Percentiles rank a stretch among this genome's conserved stretches.
Evolutionary conservation across 2,888 invertebrate species (phyloP).

Genomic region (Capitulum mitella): DNA sequence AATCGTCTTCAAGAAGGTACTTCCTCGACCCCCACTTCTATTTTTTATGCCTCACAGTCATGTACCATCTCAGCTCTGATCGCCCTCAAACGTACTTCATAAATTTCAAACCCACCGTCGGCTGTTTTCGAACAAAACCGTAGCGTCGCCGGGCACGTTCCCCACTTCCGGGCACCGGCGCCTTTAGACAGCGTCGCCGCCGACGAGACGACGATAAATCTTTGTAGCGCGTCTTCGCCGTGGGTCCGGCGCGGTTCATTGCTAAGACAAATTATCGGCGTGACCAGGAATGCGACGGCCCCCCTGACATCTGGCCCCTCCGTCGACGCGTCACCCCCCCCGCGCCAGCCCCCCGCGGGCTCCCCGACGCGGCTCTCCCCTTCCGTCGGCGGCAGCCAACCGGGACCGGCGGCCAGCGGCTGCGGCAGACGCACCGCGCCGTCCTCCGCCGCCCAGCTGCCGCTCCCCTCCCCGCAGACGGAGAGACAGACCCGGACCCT

Average conservation of each 20-base stretch:
- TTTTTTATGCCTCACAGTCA: too few species aligned
- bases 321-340: not conserved
- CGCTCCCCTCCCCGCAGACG: too few species aligned
- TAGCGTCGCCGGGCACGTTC: not conserved
- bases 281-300: slow-evolving; percentile 71
- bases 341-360: too few species aligned
- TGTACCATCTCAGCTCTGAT: too few species aligned
- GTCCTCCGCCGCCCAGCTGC: too few species aligned
- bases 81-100: not conserved
- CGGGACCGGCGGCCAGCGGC: not conserved
- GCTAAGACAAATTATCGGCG: slow-evolving; percentile 48
- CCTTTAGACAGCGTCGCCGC: not conserved
- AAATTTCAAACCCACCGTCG: not conserved
- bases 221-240: slow-evolving; percentile 20
- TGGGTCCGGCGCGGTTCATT: slow-evolving; percentile 12
- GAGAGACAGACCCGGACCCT: too few species aligned
- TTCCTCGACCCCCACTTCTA: too few species aligned
- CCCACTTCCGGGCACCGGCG: not conserved
- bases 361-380: not conserved
- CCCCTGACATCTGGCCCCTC: slow-evolving; percentile 45
- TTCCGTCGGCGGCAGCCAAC: not conserved
- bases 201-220: not conserved
- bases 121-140: too few species aligned
- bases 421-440: not conserved
- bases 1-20: too few species aligned